Percentiles rank a stretch among this genome's conserved stretches.
Conservation (phyloP, 2,888 invertebrate species). For the Balanococcus diminutus region DNA sequence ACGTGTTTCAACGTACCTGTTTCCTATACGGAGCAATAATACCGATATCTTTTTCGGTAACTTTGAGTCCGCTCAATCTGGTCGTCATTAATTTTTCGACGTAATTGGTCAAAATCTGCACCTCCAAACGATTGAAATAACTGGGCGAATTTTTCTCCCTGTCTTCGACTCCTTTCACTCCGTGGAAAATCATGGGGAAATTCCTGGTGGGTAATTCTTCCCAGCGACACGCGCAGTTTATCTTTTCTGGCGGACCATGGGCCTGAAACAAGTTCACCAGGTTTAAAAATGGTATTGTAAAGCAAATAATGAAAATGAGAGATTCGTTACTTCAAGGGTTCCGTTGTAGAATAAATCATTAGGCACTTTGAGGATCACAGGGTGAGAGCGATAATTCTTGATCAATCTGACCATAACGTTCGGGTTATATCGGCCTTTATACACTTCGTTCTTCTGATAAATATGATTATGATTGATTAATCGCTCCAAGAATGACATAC, state of each 20-base stretch:
- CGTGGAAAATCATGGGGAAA: slow-evolving; percentile 69
- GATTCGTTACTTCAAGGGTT: no score
- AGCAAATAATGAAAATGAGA: slow-evolving; percentile 52
- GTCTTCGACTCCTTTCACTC: slow-evolving; percentile 66
- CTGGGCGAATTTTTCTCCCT: slow-evolving; percentile 65
- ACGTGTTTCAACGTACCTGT: slow-evolving; percentile 61
- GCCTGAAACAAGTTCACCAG: not conserved
- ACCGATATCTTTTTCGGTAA: slow-evolving; percentile 65
- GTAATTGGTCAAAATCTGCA: slow-evolving; percentile 67
- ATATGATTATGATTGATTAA: slow-evolving; percentile 66
- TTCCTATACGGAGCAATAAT: slow-evolving; percentile 68
- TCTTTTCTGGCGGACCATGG: not conserved
- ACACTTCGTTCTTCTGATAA: slow-evolving; percentile 62
- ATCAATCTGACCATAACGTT: slow-evolving; percentile 74
- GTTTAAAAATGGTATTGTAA: not conserved
- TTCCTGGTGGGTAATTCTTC: slow-evolving; percentile 62
- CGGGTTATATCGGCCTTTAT: slow-evolving; percentile 66
- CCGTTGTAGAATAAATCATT: slow-evolving; percentile 75
- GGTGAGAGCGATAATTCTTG: slow-evolving; percentile 76
- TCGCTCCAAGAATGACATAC: slow-evolving; percentile 73
- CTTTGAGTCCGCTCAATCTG: slow-evolving; percentile 59
- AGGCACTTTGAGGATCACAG: slow-evolving; percentile 70
- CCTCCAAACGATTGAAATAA: slow-evolving; percentile 68
- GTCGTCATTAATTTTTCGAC: slow-evolving; percentile 64
- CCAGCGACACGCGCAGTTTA: slow-evolving; percentile 1